These are phyloP conservation scores for Tyrannus savana DNA, from an alignment of 2,113 vertebrate genomes.

Conservation along the genomic window DNA sequence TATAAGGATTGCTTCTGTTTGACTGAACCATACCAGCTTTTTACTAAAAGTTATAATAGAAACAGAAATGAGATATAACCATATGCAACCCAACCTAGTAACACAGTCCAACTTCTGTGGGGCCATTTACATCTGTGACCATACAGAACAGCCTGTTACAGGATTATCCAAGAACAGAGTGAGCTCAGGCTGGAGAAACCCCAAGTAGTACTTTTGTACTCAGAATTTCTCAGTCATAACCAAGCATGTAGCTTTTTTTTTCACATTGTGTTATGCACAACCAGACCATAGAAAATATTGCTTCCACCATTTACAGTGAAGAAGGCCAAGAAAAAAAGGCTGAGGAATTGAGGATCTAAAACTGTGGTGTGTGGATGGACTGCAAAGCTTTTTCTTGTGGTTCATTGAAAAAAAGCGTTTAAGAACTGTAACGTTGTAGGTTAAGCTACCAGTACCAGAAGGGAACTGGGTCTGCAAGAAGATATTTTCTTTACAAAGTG, in stretches of 20 bases:
- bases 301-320: background rate
- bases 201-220: background rate
- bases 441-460: conserved; percentile 7
- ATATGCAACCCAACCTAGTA: background rate
- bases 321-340: conserved; percentile 1
- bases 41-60: background rate
- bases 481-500: conserved; percentile 50
- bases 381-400: conserved; percentile 1
- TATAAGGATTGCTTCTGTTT: background rate
- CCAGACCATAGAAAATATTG: background rate
- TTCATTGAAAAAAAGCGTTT: background rate
- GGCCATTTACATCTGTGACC: background rate
- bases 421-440: background rate
- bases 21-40: background rate
- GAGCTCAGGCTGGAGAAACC: conserved; percentile 29
- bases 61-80: background rate
- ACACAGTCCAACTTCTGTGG: background rate
- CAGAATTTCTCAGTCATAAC: background rate
- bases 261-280: background rate
- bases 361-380: background rate
- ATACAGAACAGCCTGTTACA: background rate
- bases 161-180: background rate
- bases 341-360: background rate
- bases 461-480: background rate
- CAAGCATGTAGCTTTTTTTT: background rate